phyloP scores from a whole-genome alignment of 2,888 invertebrate species.

The Mimachlamys varia region DNA sequence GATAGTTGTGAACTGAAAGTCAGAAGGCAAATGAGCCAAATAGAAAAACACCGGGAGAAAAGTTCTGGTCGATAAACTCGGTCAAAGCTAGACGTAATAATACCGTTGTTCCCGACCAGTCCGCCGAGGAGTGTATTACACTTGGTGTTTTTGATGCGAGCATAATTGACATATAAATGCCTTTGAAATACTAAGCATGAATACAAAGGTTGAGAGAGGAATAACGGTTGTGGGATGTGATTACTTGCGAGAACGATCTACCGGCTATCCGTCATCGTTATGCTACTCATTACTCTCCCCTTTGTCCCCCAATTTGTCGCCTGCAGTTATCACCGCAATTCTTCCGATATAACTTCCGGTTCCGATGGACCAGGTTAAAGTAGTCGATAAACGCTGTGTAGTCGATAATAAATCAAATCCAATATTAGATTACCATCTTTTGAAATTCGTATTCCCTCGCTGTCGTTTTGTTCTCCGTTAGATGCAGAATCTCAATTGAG shows the following conservation, averaged over 20 bases:
- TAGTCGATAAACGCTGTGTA: slow-evolving; percentile 20
- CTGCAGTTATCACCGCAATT: neutral
- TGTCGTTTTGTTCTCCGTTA: neutral
- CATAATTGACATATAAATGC: neutral
- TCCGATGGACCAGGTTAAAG: neutral
- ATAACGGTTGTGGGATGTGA: neutral
- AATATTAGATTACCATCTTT: neutral
- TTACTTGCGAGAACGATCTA: neutral
- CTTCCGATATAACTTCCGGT: slow-evolving; percentile 10
- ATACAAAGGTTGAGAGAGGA: neutral
- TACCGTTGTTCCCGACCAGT: neutral
- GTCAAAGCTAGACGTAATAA: neutral
- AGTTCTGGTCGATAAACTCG: neutral
- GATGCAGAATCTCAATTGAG: neutral
- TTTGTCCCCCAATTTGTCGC: neutral
- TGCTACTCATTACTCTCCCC: neutral
- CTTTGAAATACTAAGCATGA: neutral
- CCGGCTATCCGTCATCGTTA: neutral
- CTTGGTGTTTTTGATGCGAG: neutral
- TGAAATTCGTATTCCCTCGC: neutral
- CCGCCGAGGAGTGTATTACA: neutral
- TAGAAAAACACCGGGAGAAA: neutral
- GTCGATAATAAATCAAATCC: slow-evolving; percentile 8
- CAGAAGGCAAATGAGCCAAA: neutral
- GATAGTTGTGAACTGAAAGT: neutral